A percentile compares a stretch with the other conserved stretches of the same genome.
Conservation (phyloP, 2,888 invertebrate species). For the Agrilus biguttatus region DNA sequence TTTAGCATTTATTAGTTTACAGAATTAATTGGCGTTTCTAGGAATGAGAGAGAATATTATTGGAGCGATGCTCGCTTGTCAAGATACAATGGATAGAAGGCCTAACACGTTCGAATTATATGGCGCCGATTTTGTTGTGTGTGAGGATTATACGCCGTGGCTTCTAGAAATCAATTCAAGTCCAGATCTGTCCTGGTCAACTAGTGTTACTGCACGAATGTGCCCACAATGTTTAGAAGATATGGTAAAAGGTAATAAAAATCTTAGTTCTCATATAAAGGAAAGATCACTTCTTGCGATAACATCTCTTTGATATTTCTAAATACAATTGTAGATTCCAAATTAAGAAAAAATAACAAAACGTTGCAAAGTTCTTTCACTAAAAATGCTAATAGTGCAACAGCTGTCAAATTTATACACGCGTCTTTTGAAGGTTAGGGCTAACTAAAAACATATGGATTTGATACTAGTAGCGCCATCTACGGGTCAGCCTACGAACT, state of each 20-base stretch:
- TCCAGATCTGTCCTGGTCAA: slow-evolving; percentile 83
- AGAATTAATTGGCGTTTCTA: slow-evolving; percentile 6
- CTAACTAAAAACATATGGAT: too few relatives aligned
- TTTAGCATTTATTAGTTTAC: slow-evolving; percentile 22
- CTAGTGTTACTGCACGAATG: slow-evolving; percentile 73
- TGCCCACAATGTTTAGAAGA: slow-evolving; percentile 83
- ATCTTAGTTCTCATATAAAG: not conserved
- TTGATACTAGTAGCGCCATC: too few relatives aligned
- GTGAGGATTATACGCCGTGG: slow-evolving; percentile 79
- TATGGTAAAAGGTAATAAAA: slow-evolving; percentile 65
- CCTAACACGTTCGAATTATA: slow-evolving; percentile 84
- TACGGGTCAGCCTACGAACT: too few relatives aligned
- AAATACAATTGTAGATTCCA: not conserved
- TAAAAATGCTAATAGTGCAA: too few relatives aligned
- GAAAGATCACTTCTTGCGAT: too few relatives aligned
- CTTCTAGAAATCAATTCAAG: slow-evolving; percentile 90
- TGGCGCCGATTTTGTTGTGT: slow-evolving; percentile 91
- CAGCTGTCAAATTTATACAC: too few relatives aligned
- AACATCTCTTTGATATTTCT: not conserved
- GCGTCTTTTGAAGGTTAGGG: too few relatives aligned
- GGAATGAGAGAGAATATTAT: slow-evolving; percentile 35
- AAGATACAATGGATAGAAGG: slow-evolving; percentile 68
- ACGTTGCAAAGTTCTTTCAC: too few relatives aligned
- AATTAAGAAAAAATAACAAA: not conserved
- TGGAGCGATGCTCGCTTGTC: slow-evolving; percentile 75